A percentile compares a stretch with the other conserved stretches of the same genome.
Conservation (phyloP, 2,797 vertebrate genomes). For the Sciaenops ocellatus region DNA sequence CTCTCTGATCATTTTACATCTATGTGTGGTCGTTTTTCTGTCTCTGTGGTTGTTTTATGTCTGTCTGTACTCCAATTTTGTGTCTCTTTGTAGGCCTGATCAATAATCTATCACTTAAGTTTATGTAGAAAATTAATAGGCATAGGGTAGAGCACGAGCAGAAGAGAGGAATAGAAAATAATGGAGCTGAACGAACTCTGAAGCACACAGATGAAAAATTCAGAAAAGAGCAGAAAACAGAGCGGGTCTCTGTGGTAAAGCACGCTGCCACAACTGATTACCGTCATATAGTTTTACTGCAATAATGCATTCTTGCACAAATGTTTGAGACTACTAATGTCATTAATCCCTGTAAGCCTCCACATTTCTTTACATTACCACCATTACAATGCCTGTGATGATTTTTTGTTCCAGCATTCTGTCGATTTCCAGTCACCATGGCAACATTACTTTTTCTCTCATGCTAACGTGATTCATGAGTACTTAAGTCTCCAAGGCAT, state of each 20-base stretch:
- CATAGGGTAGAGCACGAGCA: background rate
- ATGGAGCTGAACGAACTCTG: slow-evolving; percentile 26
- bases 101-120: slow-evolving; percentile 8
- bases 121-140: slow-evolving; percentile 30
- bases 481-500: slow-evolving; percentile 42
- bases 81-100: background rate
- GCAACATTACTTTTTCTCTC: slow-evolving; percentile 28
- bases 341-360: slow-evolving; percentile 17
- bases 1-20: background rate
- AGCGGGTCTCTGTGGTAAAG: slow-evolving; percentile 26
- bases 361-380: slow-evolving; percentile 11
- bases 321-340: background rate
- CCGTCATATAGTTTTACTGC: slow-evolving; percentile 9
- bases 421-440: slow-evolving; percentile 36
- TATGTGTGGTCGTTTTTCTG: background rate
- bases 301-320: slow-evolving; percentile 10
- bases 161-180: slow-evolving; percentile 20
- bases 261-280: slow-evolving; percentile 12
- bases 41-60: background rate
- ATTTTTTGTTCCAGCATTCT: slow-evolving; percentile 20
- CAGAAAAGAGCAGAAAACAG: slow-evolving; percentile 12
- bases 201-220: slow-evolving; percentile 26
- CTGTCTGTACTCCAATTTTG: background rate
- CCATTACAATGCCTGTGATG: background rate
- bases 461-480: slow-evolving; percentile 18